Evolutionary conservation across 2,888 invertebrate species (phyloP), one percentile per base, ranked within the genome.

Genomic region (Meghimatium bilineatum): DNA sequence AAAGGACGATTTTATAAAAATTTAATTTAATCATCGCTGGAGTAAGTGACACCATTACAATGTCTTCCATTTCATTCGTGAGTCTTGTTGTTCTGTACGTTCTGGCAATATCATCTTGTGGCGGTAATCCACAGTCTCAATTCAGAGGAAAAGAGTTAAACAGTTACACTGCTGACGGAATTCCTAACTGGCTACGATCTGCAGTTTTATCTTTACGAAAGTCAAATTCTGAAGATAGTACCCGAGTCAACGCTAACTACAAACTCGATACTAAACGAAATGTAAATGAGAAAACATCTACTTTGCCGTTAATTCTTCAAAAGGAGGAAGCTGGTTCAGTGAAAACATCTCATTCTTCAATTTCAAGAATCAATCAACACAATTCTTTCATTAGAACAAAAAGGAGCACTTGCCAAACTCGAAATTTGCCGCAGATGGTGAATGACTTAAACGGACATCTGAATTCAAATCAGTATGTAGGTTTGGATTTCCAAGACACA

Each of bases 341-440:
- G 12, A 36, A 32, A 63, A 56, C 6, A 12, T 38, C 56, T 14
- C 23, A 17, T 8, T 56, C 71, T 23, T 26, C 36, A 29, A 29
- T n/a, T 2, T 20, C 44, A n/a, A 44, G 17, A 10, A 26, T 20
- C 10, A 38, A 72, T 12, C 38, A 63, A 17, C 26, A 1, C 6
- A 52, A 80, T 60, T 71, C 83, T 32, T 83, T 83, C 79, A 60
- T 85, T 38, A 34, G 82, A 52, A 6, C 72, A 75, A 75, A 82
- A 49, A n/a, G 82, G 52, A 36, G 36, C n/a, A 71, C 71, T 26
- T 82, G 76, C 29, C 26, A 44, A 2, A 26, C 38, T 20, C 82
- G 76, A 1, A 49, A 63, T 36, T 34, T 75, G 52, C 49, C 82
- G 12, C 26, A 66, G 56, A n/a, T 36, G 36, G 69, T 82, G 8